Conservation (phyloP, 2,113 vertebrate species). For the Prochilodus magdalenae region DNA sequence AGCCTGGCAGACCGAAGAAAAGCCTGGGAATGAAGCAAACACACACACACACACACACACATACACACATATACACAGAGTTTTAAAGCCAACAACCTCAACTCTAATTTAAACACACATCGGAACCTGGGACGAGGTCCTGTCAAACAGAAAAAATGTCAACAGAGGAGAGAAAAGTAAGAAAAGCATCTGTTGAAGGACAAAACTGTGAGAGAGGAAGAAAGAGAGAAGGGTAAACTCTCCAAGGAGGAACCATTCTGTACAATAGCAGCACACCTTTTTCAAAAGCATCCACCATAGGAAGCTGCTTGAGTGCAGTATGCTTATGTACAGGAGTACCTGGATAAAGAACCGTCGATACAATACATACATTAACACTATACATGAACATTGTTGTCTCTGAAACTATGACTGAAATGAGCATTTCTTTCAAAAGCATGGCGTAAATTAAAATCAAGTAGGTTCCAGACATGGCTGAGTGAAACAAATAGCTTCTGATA, state of each 20-base stretch:
- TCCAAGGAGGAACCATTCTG: background rate
- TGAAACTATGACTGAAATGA: too few relatives aligned
- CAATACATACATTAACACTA: too few relatives aligned
- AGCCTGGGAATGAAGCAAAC: slow-evolving; percentile 92
- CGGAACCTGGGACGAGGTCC: slow-evolving; percentile 91
- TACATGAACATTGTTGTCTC: too few relatives aligned
- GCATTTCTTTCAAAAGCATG: too few relatives aligned
- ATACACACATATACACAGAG: background rate
- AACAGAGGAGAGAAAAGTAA: slow-evolving; percentile 74
- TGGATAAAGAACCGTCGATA: too few relatives aligned
- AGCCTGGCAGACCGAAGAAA: slow-evolving; percentile 88
- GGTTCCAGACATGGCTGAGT: too few relatives aligned
- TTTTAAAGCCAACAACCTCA: slow-evolving; percentile 50
- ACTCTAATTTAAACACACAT: slow-evolving; percentile 83
- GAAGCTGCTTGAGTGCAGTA: background rate
- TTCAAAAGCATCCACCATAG: background rate
- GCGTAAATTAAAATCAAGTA: too few relatives aligned
- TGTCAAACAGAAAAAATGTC: slow-evolving; percentile 89
- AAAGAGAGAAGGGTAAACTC: slow-evolving; percentile 61
- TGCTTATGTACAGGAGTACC: background rate
- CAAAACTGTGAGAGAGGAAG: slow-evolving; percentile 71
- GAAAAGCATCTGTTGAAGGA: slow-evolving; percentile 88
- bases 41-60: slow-evolving; percentile 68
- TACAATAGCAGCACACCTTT: background rate
- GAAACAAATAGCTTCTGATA: too few relatives aligned